Base-by-base conservation (phyloP, 2,888 invertebrate species). In the Vanessa cardui region DNA sequence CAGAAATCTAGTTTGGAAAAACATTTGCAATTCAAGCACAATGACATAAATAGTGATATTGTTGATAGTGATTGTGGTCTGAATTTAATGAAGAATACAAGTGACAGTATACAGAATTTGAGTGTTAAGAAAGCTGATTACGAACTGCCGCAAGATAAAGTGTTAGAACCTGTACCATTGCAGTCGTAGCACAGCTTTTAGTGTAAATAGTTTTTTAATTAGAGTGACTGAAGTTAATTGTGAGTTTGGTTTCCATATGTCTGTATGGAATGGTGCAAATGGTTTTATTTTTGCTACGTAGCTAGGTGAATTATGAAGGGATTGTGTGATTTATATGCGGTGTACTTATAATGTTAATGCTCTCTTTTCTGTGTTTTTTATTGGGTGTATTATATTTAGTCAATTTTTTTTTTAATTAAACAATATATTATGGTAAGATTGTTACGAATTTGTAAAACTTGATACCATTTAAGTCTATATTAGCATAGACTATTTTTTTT, bases 1-100 rank as follows among this genome's bases (percentile, higher is more conserved):
- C 92, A 92, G 33, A 92, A 91, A 49, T 83, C 89, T 0, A 92
- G 92, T 68, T 81, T 93, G 76, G 90, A 89, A n/a, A 93, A 92
- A 73, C 93, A 93, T 78, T 72, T 89, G 62, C 86, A 88, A 62
- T 90, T 86, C 12, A 93, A 93, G 70, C 93, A 93, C 63, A 76
- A 77, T 2, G 84, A 82, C 73, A 70, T 64, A 58, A 62, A 66
- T 44, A 68, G 68, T 60, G 66, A 65, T 21, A 63, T 52, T 4
- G 52, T 58, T 26, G 20, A 39, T 12, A 39, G 12, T 45, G 58
- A 69, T 45, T 58, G 45, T 45, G 18, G 74, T 72, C 33, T 75
- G 21, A 70, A 66, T 49, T 62, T 72, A 44, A 69, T 69, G 67
- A 70, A 74, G 45, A 70, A 70, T 54, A 47, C 62, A 15, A 62